Percentiles rank a stretch among this genome's conserved stretches.
Evolutionary conservation across 2,797 vertebrate species (phyloP).

Genomic region (Mustela erminea): DNA sequence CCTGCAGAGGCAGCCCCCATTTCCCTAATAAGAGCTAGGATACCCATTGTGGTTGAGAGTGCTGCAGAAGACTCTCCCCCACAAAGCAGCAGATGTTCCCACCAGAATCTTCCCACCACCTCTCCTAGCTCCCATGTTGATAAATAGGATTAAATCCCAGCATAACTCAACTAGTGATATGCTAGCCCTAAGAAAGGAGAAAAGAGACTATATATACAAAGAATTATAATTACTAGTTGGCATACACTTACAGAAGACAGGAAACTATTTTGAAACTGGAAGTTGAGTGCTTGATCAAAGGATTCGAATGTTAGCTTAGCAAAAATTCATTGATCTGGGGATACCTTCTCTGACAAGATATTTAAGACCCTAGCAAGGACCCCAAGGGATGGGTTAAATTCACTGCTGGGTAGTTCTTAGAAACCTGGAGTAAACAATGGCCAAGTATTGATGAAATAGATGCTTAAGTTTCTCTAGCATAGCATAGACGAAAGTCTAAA

Average conservation of each 20-base stretch:
- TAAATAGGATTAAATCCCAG: not conserved
- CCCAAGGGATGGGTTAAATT: not conserved
- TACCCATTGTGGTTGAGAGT: not conserved
- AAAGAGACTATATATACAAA: not conserved
- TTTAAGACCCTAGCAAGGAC: not conserved
- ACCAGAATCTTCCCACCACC: not conserved
- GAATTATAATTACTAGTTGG: not conserved
- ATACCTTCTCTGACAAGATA: slow-evolving; percentile 2
- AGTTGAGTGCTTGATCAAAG: not conserved
- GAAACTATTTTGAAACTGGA: not conserved
- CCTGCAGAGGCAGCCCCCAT: not conserved
- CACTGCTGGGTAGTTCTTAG: not conserved
- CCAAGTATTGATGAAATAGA: not conserved
- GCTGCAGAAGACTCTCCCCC: not conserved
- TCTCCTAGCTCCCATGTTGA: not conserved
- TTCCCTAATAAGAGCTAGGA: not conserved
- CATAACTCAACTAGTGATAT: not conserved
- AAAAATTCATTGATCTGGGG: not conserved
- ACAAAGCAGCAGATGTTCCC: not conserved
- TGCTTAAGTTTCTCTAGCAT: not conserved
- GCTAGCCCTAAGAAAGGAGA: not conserved
- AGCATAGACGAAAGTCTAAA: not conserved
- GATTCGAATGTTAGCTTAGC: not conserved
- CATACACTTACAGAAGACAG: not conserved
- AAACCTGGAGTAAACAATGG: not conserved